Evolutionary conservation across 2,113 vertebrate genomes (phyloP), one percentile per base, ranked within the genome.

Genomic region (Varanus komodoensis): DNA sequence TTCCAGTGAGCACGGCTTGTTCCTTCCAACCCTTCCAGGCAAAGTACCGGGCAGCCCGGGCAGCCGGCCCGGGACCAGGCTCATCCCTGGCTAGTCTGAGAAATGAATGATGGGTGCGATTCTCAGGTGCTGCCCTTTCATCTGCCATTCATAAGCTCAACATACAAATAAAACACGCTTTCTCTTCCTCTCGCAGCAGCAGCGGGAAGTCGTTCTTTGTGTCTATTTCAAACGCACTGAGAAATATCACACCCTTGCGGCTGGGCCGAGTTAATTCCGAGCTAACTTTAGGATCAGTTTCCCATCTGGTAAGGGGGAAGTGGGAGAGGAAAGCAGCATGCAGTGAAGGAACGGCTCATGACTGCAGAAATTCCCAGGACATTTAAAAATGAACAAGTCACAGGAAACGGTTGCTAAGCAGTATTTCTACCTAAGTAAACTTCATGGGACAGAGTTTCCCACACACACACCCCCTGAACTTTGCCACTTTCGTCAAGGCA

Each of bases 391-490:
- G 2, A 50, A 68, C 27, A 80, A 82, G 94, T 95, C 69, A 88
- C 93, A 96, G 95, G 94, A 96, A 96, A 89, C 90, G 92, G 95
- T 96, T 96, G 96, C 95, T 96, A 96, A 96, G 95, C 90, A 94
- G 90, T 96, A 93, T 90, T 94, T 89, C 92, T 95, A 95, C 95
- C 94, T 94, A 91, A 95, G 94, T 93, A 96, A 96, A 96, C 95
- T 95, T 17, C 91, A 89, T 92, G 91, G 87, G 94, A 77, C 0
- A 0, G 48, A 3, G 29, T 67, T 96, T 96, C 95, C 94, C 95
- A 82, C 94, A 96, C 94, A 89, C 92, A 94, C 94, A 93, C 92
- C 29, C 94, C 96, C 93, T 92, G 88, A 93, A 93, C 92, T 94
- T 88, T 94, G 87, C 48, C 95, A 93, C 84, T 91, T 29, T 82